Base-by-base conservation (phyloP, 1,140 invertebrate genomes). In the Calycopis cecrops region DNA sequence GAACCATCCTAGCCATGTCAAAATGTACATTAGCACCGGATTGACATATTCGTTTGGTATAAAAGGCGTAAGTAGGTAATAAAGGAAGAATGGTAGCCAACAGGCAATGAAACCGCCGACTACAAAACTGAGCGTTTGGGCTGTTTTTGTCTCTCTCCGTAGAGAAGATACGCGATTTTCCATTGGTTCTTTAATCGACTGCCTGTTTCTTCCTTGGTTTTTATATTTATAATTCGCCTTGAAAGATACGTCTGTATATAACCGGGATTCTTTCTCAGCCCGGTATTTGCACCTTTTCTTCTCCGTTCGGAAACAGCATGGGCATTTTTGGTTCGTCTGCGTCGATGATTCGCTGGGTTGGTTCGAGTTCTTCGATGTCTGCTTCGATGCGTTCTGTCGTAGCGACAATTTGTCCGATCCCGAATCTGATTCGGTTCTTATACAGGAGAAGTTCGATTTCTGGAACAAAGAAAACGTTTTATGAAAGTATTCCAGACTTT, bases 1-100 rank as follows among this genome's bases (percentile, higher is more conserved):
- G 49, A 97, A 92, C 93, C 97, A 98, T 3, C 94, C 97, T 38
- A 98, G 89, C 97, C 97, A 98, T 0, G 95, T 97, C 44, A 97
- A 85, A 59, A 94, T 91, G 37, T 91, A 91, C 91, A 96, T 96
- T 9, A 96, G 85, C 9, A 92, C 86, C 8, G 88, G 78, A 55
- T 89, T 90, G 1, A 90, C 88, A 38, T 90, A 89, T n/a, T 79
- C 76, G 3, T 63, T 83, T 0, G 90, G 88, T 17, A 88, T 80
- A 69, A 96, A 96, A 1, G 95, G 94, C 9, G 92, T 94, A 2
- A 94, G 85, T 7, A 97, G 79, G 71, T 97, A 97, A 38, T 95
- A 92, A 0, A 95, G 90, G 81, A 98, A 98, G 80, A 87, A 87
- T 2, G 84, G 84, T 2, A 87, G 57, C 84, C 84, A 87, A 74